These are phyloP conservation scores for Leptopilina syphax DNA, from an alignment of 2,888 invertebrate genomes.

Conservation along the genomic window DNA sequence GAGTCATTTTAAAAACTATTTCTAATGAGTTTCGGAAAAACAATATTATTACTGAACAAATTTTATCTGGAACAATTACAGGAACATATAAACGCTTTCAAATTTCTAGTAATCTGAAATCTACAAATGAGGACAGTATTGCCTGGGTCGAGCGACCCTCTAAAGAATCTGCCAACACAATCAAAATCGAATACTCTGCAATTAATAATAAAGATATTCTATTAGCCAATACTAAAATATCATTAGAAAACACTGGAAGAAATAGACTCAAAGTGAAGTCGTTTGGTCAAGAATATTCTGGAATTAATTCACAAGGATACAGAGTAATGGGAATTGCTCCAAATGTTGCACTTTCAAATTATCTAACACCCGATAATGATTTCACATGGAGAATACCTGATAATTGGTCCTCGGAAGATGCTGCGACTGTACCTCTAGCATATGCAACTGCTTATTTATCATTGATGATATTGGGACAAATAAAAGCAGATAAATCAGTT, in stretches of 20 bases:
- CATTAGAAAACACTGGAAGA: slow-evolving; percentile 79
- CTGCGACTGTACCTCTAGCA: slow-evolving; percentile 82
- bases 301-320: slow-evolving; percentile 62
- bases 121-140: background rate
- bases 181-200: slow-evolving; percentile 85
- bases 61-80: background rate
- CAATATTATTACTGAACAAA: background rate
- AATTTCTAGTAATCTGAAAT: background rate
- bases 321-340: slow-evolving; percentile 64
- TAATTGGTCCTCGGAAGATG: slow-evolving; percentile 75
- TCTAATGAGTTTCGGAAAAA: background rate
- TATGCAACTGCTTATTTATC: too few species aligned
- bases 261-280: background rate
- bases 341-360: slow-evolving; percentile 77
- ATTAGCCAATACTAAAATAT: slow-evolving; percentile 89
- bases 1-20: background rate
- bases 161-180: slow-evolving; percentile 61
- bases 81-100: background rate
- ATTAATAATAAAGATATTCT: slow-evolving; percentile 84
- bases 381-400: too few species aligned
- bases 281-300: slow-evolving; percentile 83
- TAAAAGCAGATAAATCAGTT: slow-evolving; percentile 78
- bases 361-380: slow-evolving; percentile 66
- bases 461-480: slow-evolving; percentile 77
- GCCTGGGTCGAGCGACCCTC: slow-evolving; percentile 85